Evolutionary conservation across 2,113 vertebrate genomes (phyloP).

Genomic region (Lasiurus borealis): DNA sequence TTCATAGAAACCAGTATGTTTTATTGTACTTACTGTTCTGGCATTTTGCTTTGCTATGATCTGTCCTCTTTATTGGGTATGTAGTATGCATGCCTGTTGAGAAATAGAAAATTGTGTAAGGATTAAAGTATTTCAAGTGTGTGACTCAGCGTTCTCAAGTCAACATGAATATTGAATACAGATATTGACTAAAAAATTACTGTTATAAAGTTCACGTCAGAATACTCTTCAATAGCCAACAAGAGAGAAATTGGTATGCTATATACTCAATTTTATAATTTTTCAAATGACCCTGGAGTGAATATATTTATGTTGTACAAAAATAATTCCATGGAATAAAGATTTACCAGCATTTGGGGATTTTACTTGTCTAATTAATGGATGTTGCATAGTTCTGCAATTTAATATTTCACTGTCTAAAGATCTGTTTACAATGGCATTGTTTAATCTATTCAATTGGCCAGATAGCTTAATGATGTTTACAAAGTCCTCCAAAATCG

Average conservation of each 20-base stretch:
- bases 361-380: not conserved
- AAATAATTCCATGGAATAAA: conserved; percentile 6
- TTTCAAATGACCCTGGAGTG: not conserved
- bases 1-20: not conserved
- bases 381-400: not conserved
- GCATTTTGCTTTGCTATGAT: not conserved
- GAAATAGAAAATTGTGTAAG: not conserved
- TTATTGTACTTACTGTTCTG: not conserved
- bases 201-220: not conserved
- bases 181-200: not conserved
- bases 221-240: not conserved
- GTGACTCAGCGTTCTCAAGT: not conserved
- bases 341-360: not conserved
- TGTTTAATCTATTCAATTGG: conserved; percentile 27
- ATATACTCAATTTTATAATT: not conserved
- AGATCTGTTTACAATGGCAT: conserved; percentile 29
- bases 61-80: not conserved
- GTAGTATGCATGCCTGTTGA: not conserved
- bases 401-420: conserved; percentile 48
- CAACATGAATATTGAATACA: not conserved
- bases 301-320: not conserved
- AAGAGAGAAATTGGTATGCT: not conserved
- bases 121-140: not conserved
- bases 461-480: conserved; percentile 51
- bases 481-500: not conserved